Base-by-base conservation (phyloP, 2,888 invertebrate species). In the Phasia obesa region DNA sequence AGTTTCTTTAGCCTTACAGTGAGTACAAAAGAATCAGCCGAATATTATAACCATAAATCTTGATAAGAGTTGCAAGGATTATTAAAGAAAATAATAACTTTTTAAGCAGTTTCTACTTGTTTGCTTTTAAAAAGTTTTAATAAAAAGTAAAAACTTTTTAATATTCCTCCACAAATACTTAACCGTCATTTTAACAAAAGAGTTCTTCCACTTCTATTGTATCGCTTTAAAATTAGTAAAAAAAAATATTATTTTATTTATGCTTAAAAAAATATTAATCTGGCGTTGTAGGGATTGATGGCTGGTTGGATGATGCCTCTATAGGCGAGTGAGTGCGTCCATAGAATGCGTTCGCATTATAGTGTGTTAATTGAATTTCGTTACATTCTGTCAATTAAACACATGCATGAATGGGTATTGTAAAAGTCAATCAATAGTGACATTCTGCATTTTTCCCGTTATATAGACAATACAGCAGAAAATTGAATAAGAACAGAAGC, bases 301-400 rank as follows among this genome's bases (percentile, higher is more conserved):
- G 49, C 49, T 59, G 65, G 25, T 62, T 75, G 64, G 6, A 11
- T 42, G 15, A 21, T 53, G 15, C 59, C 19, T 21, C 4, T 44
- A 23, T 47, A 25, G 19, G 38, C 6, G 17, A 62, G 35, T 11
- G 11, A 11, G 11, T 35, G 35, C 53, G 6, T 51, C 35, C 31
- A 78, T 51, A 51, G 65, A 65, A 59, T 65, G 70, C 53, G 35
- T 59, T 65, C 67, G 67, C 55, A 83, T 85, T 79, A 79, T 79
- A 51, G 84, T 84, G 85, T 86, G 87, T 88, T 88, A 89, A 89
- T 89, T 89, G 88, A 89, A 89, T 89, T 89, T 88, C 87, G 88
- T 88, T 89, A 88, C 88, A 88, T 85, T 88, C 86, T 87, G 87
- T 90, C 89, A 89, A 88, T 89, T 89, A 90, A 90, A 88, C 85